Conservation (phyloP, 2,113 vertebrate species). For the Grantiella picta region DNA sequence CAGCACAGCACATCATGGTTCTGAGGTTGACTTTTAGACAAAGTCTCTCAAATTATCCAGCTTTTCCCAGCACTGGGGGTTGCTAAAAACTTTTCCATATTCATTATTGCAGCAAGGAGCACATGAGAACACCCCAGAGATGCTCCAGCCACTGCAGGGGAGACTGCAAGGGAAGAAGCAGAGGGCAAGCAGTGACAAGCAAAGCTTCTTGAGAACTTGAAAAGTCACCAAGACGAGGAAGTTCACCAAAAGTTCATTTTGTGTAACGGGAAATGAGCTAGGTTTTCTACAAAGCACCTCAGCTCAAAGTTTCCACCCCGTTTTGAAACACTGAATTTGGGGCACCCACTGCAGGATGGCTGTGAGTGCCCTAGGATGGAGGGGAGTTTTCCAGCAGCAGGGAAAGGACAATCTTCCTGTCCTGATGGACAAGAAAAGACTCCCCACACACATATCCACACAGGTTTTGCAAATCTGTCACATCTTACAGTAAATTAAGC, state of each 20-base stretch:
- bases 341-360: background rate
- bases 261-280: background rate
- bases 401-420: background rate
- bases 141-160: background rate
- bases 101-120: background rate
- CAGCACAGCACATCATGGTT: constrained; percentile 46
- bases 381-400: background rate
- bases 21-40: background rate
- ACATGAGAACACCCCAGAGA: background rate
- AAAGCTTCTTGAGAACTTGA: background rate
- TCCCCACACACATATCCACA: background rate
- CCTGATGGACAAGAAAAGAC: background rate
- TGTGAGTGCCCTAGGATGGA: background rate
- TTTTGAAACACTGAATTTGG: background rate
- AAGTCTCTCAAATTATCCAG: background rate
- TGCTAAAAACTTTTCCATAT: background rate
- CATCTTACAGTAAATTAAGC: background rate
- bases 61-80: background rate
- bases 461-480: background rate
- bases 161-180: background rate
- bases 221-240: background rate
- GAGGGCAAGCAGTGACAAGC: background rate
- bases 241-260: background rate
- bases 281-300: background rate
- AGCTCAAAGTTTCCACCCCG: background rate